Base-by-base conservation (phyloP, 2,888 invertebrate genomes). In the Drosophila setosimentum region DNA sequence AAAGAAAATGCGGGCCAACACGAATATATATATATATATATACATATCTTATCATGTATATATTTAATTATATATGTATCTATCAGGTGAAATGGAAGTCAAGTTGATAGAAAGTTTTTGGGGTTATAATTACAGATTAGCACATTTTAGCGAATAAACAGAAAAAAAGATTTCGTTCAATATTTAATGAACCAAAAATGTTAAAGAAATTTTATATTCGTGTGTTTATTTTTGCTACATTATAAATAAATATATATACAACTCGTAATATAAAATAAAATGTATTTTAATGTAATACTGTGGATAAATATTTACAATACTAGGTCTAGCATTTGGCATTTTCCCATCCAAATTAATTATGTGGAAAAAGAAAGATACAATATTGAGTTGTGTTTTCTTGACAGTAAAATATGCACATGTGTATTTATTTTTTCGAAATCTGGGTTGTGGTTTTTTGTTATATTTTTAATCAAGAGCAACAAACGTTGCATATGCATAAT, bases 401-500 rank as follows among this genome's bases (percentile, higher is more conserved):
- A 55, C 24, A 8, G 24, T 45, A 4, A 3, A 16, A 24, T 24
- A 24, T 24, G 16, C 45, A 11, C 2, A 32, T 42, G 6, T 59
- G n/a, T 16, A 16, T 13, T 13, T 30, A 57, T 57, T 45, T 59
- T 24, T 27, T 16, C 2, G 7, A 29, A 21, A 27, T 8, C n/a
- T 35, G 0, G 10, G 3, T 21, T 37, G 21, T 29, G 21, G 4
- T 51, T 35, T 21, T 45, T 21, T n/a, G n/a, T n/a, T n/a, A n/a
- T 40, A 0, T 16, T 51, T 35, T 35, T 37, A 35, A 21, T 49
- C 21, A 42, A 27, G 40, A 24, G 1, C 21, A 21, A 29, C 16
- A 13, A 24, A 57, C 59, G 18, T 66, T 54, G 61, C 66, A 55
- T 65, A 72, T 85, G 76, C 68, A 68, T 74, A 85, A 82, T 73